Evolutionary conservation across 2,797 vertebrate genomes (phyloP).

Genomic region (Sebastes dallii): DNA sequence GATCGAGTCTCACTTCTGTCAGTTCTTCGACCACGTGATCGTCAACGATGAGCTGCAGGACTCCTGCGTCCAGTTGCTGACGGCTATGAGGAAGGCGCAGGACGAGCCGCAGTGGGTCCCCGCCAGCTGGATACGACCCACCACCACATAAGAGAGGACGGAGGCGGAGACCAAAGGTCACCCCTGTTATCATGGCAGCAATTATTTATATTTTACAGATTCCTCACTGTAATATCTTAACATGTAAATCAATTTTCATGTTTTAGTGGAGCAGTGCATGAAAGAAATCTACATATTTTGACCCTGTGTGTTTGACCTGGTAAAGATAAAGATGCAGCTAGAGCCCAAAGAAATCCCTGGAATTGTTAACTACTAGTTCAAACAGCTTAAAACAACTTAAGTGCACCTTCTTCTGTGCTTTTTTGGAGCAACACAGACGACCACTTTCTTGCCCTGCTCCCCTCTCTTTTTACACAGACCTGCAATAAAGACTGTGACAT

Average conservation of each 20-base stretch:
- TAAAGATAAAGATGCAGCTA: constrained; percentile 19
- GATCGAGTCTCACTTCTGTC: constrained; percentile 89
- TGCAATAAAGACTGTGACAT: neutral
- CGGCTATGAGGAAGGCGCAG: constrained; percentile 84
- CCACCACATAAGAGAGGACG: constrained; percentile 62
- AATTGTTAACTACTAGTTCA: neutral
- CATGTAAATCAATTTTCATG: neutral
- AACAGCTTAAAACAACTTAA: neutral
- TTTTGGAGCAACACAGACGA: neutral
- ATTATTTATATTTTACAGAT: neutral
- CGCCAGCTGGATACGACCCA: constrained; percentile 89
- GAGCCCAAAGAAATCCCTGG: constrained; percentile 20
- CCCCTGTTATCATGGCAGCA: neutral
- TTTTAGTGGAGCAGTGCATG: neutral
- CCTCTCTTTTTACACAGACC: neutral
- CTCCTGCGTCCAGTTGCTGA: constrained; percentile 85
- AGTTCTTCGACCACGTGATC: constrained; percentile 92
- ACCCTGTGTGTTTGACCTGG: constrained; percentile 13
- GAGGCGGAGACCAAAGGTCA: neutral
- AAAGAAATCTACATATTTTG: constrained; percentile 6
- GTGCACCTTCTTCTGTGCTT: neutral
- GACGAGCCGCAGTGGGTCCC: constrained; percentile 95
- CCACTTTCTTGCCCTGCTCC: constrained; percentile 2
- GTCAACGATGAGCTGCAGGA: constrained; percentile 90
- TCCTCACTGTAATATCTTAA: neutral